Conservation (phyloP, 2,113 vertebrate genomes). For the Lepus americanus region DNA sequence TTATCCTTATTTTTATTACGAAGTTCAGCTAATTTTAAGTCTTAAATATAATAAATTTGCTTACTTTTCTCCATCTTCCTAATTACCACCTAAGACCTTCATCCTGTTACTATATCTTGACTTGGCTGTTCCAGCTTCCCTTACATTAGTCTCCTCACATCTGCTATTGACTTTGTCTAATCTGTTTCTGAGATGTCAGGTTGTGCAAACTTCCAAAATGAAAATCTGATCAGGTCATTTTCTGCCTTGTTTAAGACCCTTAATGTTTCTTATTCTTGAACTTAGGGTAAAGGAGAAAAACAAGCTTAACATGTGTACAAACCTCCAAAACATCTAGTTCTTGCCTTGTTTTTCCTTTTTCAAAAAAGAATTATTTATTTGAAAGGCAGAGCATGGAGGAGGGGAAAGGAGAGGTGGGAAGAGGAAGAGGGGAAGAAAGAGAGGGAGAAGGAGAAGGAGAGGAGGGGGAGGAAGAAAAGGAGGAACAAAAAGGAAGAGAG, state of each 20-base stretch:
- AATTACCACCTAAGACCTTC: neutral
- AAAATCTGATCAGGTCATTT: neutral
- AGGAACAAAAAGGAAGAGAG: too few species aligned
- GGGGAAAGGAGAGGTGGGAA: too few species aligned
- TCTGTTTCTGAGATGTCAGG: neutral
- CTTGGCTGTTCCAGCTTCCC: too few species aligned
- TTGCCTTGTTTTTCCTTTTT: too few species aligned
- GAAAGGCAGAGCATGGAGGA: too few species aligned
- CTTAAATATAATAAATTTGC: neutral
- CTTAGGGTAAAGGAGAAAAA: neutral
- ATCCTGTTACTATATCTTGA: neutral
- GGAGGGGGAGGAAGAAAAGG: too few species aligned
- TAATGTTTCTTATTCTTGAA: neutral
- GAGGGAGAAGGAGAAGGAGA: too few species aligned
- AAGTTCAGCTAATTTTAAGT: neutral
- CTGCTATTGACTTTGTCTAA: neutral
- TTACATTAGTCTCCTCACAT: neutral
- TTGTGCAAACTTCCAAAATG: neutral
- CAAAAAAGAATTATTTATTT: too few species aligned
- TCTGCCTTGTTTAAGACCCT: neutral
- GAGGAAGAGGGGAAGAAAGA: too few species aligned
- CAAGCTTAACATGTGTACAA: neutral
- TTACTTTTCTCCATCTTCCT: neutral
- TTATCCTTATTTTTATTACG: neutral
- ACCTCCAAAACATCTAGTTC: neutral